A percentile compares a stretch with the other conserved stretches of the same genome.
Conservation (phyloP, 2,797 vertebrate species). For the Labroides dimidiatus region DNA sequence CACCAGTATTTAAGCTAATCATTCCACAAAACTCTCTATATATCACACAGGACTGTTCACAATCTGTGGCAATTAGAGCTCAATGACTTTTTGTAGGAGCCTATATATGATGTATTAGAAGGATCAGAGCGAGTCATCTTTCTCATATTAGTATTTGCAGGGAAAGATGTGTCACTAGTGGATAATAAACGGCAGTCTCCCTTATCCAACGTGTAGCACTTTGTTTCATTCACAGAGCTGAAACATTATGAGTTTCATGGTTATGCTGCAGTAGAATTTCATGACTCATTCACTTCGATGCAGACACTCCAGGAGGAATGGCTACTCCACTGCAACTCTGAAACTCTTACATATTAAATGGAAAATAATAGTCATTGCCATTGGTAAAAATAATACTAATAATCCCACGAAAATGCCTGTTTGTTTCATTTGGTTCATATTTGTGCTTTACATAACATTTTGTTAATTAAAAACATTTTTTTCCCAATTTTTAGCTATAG, state of each 20-base stretch:
- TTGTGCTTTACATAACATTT: too few species aligned
- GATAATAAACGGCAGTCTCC: slow-evolving; percentile 58
- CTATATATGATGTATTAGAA: slow-evolving; percentile 47
- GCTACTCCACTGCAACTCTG: slow-evolving; percentile 3
- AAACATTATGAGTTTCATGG: slow-evolving; percentile 19
- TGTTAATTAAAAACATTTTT: too few species aligned
- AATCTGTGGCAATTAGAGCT: slow-evolving; percentile 42
- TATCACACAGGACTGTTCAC: slow-evolving; percentile 23
- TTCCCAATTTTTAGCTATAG: too few species aligned
- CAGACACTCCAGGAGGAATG: slow-evolving; percentile 12
- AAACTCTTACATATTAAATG: neutral
- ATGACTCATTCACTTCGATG: slow-evolving; percentile 53
- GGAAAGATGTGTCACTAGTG: slow-evolving; percentile 50
- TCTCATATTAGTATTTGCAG: slow-evolving; percentile 37
- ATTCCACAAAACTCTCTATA: slow-evolving; percentile 35
- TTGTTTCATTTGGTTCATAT: too few species aligned
- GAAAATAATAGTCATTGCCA: too few species aligned
- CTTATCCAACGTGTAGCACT: slow-evolving; percentile 38
- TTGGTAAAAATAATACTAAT: too few species aligned
- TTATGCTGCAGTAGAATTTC: slow-evolving; percentile 29
- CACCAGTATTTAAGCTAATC: slow-evolving; percentile 58
- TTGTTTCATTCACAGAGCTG: slow-evolving; percentile 50
- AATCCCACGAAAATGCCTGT: too few species aligned
- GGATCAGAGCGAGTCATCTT: slow-evolving; percentile 47
- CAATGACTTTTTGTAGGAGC: slow-evolving; percentile 34